Conservation (phyloP, 2,888 invertebrate genomes). For the Phyllotreta striolata region DNA sequence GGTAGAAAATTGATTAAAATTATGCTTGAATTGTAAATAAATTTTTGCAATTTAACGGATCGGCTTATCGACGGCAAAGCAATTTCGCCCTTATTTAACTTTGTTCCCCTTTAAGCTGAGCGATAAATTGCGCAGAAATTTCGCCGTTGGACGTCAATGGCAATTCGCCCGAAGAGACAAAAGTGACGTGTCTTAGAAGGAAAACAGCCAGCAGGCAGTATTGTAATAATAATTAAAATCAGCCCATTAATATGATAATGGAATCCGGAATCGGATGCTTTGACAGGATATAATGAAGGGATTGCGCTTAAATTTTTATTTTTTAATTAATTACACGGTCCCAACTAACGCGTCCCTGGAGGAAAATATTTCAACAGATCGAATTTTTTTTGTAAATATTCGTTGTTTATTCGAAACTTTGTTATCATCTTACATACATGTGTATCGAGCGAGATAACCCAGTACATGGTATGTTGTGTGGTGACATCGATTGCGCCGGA, state of each 20-base stretch:
- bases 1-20: neutral
- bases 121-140: neutral
- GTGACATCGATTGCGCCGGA: conserved; percentile 15
- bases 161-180: conserved; percentile 8
- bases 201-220: conserved; percentile 16
- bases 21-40: too few relatives aligned
- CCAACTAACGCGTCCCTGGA: neutral
- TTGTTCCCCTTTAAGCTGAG: neutral
- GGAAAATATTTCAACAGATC: conserved; percentile 4
- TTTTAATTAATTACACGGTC: conserved; percentile 20
- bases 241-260: conserved; percentile 31
- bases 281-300: conserved; percentile 23
- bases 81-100: too few relatives aligned
- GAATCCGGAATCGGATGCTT: conserved; percentile 20
- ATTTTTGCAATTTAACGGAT: too few relatives aligned
- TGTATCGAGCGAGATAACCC: conserved; percentile 2
- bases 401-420: too few relatives aligned
- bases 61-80: too few relatives aligned
- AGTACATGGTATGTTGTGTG: conserved; percentile 8
- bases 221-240: conserved; percentile 30
- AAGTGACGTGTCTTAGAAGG: conserved; percentile 20
- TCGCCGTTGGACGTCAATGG: neutral
- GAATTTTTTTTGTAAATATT: too few relatives aligned
- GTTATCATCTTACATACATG: neutral
- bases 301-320: conserved; percentile 15